Percentiles rank a stretch among this genome's conserved stretches.
phyloP scores from a whole-genome alignment of 2,888 invertebrate species.

The Pyrgus malvae region DNA sequence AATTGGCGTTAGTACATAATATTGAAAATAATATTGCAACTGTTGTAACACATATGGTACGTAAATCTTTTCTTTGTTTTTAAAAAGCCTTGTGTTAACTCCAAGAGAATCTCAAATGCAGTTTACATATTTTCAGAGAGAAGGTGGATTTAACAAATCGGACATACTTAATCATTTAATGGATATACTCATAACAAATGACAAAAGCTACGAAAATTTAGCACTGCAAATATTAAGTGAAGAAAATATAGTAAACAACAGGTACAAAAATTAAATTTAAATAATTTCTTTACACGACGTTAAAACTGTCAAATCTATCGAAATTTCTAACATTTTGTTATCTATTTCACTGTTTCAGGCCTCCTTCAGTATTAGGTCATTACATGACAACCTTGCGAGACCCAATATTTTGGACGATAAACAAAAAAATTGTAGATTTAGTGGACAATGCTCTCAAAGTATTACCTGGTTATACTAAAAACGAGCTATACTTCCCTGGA shows the following conservation, averaged over 20 bases:
- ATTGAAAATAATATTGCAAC: slow-evolving; percentile 60
- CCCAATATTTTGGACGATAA: slow-evolving; percentile 86
- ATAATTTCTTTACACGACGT: too few species aligned
- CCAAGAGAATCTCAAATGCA: too few species aligned
- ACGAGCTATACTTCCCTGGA: slow-evolving; percentile 83
- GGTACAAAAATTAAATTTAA: slow-evolving; percentile 40
- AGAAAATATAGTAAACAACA: slow-evolving; percentile 40
- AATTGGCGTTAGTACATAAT: slow-evolving; percentile 50
- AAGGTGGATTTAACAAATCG: slow-evolving; percentile 61
- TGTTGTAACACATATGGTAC: slow-evolving; percentile 61
- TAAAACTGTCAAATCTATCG: too few species aligned
- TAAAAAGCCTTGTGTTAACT: too few species aligned
- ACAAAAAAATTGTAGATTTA: slow-evolving; percentile 81
- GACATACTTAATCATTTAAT: slow-evolving; percentile 68
- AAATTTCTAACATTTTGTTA: too few species aligned
- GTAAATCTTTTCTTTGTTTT: slow-evolving; percentile 30
- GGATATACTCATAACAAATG: slow-evolving; percentile 61
- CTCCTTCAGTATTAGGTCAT: slow-evolving; percentile 60
- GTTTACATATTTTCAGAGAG: slow-evolving; percentile 54
- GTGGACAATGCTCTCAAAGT: slow-evolving; percentile 81
- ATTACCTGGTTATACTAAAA: slow-evolving; percentile 79
- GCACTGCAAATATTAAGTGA: slow-evolving; percentile 52
- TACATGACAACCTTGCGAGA: slow-evolving; percentile 85
- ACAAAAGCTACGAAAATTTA: slow-evolving; percentile 61
- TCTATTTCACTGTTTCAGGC: too few species aligned